Conservation (phyloP, 64 coral and sea anemone species). For the Astreopora myriophthalma region DNA sequence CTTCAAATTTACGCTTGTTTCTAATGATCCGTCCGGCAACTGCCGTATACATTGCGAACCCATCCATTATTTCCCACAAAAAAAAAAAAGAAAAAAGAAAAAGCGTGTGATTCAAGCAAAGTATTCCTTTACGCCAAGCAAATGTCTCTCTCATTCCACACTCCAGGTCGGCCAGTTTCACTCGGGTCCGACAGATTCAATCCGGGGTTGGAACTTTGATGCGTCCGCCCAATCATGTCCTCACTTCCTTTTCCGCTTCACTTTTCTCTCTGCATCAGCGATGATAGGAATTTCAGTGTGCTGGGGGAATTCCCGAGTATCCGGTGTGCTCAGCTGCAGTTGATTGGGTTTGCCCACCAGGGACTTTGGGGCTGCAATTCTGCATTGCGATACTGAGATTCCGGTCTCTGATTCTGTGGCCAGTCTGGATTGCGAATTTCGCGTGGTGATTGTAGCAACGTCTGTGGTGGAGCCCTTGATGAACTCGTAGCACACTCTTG, state of each 20-base stretch:
- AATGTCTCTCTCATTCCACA: background rate
- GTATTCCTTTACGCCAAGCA: background rate
- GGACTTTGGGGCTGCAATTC: background rate
- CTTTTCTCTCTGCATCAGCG: too few species aligned
- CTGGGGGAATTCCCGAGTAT: background rate
- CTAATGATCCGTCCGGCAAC: too few species aligned
- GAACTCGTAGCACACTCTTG: background rate
- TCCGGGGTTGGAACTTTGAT: conserved; percentile 9
- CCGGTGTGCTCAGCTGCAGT: background rate
- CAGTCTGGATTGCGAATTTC: background rate
- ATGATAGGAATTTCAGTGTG: conserved; percentile 1
- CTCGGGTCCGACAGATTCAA: background rate
- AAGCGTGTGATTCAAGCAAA: too few species aligned
- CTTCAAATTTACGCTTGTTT: too few species aligned
- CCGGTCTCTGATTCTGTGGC: background rate
- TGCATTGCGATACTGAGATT: background rate
- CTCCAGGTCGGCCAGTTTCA: background rate
- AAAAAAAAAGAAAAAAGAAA: too few species aligned
- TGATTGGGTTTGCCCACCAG: background rate
- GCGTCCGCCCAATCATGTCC: conserved; percentile 12
- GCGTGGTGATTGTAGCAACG: background rate
- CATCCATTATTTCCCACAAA: too few species aligned
- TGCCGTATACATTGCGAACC: too few species aligned
- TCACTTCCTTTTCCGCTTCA: conserved; percentile 30
- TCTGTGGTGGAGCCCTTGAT: background rate